These are phyloP conservation scores for Sycophila texana DNA, from an alignment of 2,888 invertebrate species.

Conservation along the genomic window DNA sequence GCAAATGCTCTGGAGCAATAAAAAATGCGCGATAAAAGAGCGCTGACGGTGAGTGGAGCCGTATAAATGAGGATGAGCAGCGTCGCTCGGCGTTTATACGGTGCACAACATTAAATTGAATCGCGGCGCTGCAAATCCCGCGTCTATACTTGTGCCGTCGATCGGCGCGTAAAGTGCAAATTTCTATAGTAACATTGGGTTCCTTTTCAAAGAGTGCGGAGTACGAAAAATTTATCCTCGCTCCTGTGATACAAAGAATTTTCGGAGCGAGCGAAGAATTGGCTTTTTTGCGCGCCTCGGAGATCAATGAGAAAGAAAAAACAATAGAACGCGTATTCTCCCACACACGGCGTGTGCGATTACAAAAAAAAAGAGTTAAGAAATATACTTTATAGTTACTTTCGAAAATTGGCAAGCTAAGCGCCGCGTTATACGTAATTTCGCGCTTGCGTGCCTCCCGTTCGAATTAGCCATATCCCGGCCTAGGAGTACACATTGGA, in stretches of 20 bases:
- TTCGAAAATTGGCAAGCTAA: constrained; percentile 15
- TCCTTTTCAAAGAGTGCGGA: not conserved
- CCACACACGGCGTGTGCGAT: not conserved
- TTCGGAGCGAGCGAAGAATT: not conserved
- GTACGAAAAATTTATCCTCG: not conserved
- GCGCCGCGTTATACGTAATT: constrained; percentile 20
- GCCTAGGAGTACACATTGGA: not conserved
- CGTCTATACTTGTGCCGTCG: not conserved
- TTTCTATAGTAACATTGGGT: constrained; percentile 11
- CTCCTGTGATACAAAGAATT: not conserved
- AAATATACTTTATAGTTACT: constrained; percentile 23
- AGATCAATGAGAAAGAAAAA: constrained; percentile 49
- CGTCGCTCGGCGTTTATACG: not conserved
- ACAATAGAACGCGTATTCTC: constrained; percentile 23
- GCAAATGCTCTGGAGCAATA: constrained; percentile 36
- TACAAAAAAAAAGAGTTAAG: constrained; percentile 23
- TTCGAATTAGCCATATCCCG: not conserved
- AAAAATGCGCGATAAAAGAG: constrained; percentile 30
- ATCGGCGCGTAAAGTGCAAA: constrained; percentile 15
- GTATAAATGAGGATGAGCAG: constrained; percentile 1
- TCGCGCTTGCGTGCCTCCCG: not conserved
- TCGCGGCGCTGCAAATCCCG: not conserved
- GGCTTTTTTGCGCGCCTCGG: constrained; percentile 20
- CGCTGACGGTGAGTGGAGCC: constrained; percentile 3
- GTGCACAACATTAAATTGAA: constrained; percentile 16